phyloP scores from a whole-genome alignment of 2,888 invertebrate genomes.

The Ophraella communa region DNA sequence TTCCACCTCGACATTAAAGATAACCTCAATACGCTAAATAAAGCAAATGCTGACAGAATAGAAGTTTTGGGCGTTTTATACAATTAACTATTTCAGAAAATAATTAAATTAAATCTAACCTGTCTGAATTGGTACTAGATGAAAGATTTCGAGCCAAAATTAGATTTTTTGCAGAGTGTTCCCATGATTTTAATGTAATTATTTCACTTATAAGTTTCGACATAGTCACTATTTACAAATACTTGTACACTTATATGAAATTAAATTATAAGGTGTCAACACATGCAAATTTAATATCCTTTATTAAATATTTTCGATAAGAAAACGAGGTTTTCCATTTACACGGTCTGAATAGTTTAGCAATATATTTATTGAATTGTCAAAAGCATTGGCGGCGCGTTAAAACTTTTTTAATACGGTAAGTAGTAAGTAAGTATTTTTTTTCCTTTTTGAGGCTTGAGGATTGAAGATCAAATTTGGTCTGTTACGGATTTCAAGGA shows the following conservation, averaged over 20 bases:
- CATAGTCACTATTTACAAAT: background rate
- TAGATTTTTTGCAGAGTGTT: background rate
- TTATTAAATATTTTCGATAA: background rate
- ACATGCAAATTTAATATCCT: background rate
- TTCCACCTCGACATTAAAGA: background rate
- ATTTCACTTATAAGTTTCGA: background rate
- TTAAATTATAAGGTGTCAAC: background rate
- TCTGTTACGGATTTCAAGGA: too few relatives aligned
- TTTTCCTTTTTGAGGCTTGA: too few relatives aligned
- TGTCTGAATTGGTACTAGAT: background rate
- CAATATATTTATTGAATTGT: background rate
- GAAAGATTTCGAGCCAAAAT: background rate
- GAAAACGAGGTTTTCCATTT: background rate
- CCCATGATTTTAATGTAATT: background rate
- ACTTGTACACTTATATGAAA: background rate
- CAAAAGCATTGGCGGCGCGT: background rate
- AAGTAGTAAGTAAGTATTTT: too few relatives aligned
- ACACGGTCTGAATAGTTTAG: background rate
- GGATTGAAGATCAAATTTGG: too few relatives aligned
- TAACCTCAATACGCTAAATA: background rate
- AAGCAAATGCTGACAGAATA: background rate
- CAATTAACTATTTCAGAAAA: background rate
- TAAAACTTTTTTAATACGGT: too few relatives aligned
- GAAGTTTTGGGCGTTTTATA: background rate
- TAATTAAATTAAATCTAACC: background rate